Conservation (phyloP, 2,797 vertebrate species). For the Notamacropus eugenii region DNA sequence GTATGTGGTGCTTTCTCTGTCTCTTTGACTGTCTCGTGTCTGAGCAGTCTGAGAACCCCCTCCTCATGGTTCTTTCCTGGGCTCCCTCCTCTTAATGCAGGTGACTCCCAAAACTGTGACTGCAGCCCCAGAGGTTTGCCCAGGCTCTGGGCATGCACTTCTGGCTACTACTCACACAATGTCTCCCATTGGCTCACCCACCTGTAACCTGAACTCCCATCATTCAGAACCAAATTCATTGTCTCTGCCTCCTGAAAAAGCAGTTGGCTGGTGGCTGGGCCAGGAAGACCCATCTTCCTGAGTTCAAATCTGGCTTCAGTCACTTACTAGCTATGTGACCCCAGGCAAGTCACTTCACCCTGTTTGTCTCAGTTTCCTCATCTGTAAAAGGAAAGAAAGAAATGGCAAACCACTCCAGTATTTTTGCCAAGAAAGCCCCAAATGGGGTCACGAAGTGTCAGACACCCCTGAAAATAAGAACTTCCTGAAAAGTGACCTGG, state of each 20-base stretch:
- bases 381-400: not conserved
- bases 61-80: not conserved
- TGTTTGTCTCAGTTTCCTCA: not conserved
- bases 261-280: not conserved
- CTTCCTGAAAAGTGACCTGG: not conserved
- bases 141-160: not conserved
- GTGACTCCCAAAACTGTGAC: not conserved
- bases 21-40: not conserved
- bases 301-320: not conserved
- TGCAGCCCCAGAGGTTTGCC: not conserved
- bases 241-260: not conserved
- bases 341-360: not conserved
- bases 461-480: not conserved
- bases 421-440: not conserved
- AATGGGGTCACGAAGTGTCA: not conserved
- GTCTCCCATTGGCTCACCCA: not conserved
- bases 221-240: not conserved
- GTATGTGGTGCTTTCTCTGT: not conserved
- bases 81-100: not conserved
- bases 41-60: not conserved
- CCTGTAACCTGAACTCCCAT: not conserved
- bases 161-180: not conserved
- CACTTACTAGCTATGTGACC: not conserved
- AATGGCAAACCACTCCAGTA: not conserved
- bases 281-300: not conserved